Base-by-base conservation (phyloP, 2,888 invertebrate genomes). In the Melipona bicolor region DNA sequence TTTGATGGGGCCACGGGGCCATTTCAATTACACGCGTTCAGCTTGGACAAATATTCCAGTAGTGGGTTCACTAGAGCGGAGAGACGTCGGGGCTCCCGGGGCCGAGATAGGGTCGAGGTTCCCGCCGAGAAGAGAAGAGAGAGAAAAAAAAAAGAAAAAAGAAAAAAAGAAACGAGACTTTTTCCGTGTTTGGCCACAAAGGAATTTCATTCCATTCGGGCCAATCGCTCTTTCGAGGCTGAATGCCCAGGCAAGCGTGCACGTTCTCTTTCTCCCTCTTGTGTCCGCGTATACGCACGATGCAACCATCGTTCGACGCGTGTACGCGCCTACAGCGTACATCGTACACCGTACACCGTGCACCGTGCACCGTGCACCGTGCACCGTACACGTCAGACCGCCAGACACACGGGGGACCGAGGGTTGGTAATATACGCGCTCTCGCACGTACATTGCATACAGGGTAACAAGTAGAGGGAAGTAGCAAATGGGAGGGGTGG, bases 21-120 rank as follows among this genome's bases (percentile, higher is more conserved):
- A 83, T 87, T 88, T 89, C 88, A 88, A 89, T 89, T 88, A 88
- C 87, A 77, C 84, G 73, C 68, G 77, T 83, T 86, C 87, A 73
- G 77, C 73, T 77, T 79, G 87, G 84, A 82, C 88, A 88, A 88
- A 84, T 87, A 83, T 88, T 72, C 76, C 64, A 43, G 43, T 9
- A 43, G 43, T 43, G 43, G 43, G 43, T 43, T 43, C 43, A 43
- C 43, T 43, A 43, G 43, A 43, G 36, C 36, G 36, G 36, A 1
- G 36, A 36, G n/a, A n/a, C n/a, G 36, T 9, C 43, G 43, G 9
- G 43, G 36, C 36, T 36, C 9, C 36, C 36, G 36, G 36, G 9
- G 9, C 9, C 36, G 36, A 36, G 36, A 36, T 36, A 36, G 36
- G 9, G 36, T 36, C 36, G 36, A 36, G 36, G 11, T 43, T 43